Conservation (phyloP, 1,140 invertebrate species). For the Drosophila ambigua region DNA sequence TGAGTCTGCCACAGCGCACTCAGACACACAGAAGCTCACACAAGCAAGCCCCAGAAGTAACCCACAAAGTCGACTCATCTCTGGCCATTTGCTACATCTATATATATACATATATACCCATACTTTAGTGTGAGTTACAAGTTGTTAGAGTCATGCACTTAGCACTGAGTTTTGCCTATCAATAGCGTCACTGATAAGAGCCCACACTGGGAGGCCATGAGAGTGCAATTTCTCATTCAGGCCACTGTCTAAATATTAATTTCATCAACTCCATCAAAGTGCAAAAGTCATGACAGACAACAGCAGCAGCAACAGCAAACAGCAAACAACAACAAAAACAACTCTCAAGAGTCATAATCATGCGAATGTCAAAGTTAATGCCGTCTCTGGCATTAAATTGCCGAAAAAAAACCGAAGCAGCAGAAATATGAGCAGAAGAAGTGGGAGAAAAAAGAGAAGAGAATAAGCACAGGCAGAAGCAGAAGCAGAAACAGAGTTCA, state of each 20-base stretch:
- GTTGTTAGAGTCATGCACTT: slow-evolving; percentile 36
- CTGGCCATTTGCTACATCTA: slow-evolving; percentile 27
- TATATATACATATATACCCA: not conserved
- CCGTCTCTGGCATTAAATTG: slow-evolving; percentile 61
- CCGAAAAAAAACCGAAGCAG: slow-evolving; percentile 3
- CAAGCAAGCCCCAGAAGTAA: not conserved
- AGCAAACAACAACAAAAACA: slow-evolving; percentile 2
- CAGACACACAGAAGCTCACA: too few relatives aligned
- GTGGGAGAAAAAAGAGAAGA: not conserved
- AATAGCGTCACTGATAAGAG: slow-evolving; percentile 64
- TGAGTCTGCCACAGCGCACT: too few relatives aligned
- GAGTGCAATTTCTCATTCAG: slow-evolving; percentile 45
- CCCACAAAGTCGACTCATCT: slow-evolving; percentile 1
- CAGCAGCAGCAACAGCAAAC: too few relatives aligned
- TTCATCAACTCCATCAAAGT: slow-evolving; percentile 70
- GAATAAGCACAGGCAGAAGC: slow-evolving; percentile 2
- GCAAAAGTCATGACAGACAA: slow-evolving; percentile 68
- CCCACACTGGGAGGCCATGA: slow-evolving; percentile 29
- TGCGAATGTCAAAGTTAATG: slow-evolving; percentile 76
- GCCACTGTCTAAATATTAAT: slow-evolving; percentile 58
- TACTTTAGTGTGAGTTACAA: not conserved
- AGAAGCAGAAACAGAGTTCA: slow-evolving; percentile 49
- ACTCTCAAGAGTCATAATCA: slow-evolving; percentile 69
- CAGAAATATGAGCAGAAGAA: slow-evolving; percentile 14
- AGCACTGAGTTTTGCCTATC: slow-evolving; percentile 29